Evolutionary conservation across 2,113 vertebrate species (phyloP).

Genomic region (Bubo scandiacus): DNA sequence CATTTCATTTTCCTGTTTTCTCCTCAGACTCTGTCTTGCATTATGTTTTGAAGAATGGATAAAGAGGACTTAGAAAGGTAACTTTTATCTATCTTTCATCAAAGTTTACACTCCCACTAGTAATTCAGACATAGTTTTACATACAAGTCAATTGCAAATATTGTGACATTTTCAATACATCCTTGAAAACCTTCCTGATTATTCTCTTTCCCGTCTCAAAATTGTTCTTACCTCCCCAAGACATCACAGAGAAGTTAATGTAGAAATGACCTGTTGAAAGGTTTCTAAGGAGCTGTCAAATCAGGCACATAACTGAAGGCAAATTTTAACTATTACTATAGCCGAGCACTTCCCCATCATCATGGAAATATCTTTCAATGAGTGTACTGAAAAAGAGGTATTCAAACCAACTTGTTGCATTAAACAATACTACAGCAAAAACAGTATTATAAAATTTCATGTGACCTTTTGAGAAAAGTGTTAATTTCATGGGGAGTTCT

Average conservation of each 20-base stretch:
- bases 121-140: neutral
- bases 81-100: neutral
- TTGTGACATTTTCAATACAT: neutral
- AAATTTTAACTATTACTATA: neutral
- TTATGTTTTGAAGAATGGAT: neutral
- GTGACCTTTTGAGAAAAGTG: conserved; percentile 10
- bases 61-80: neutral
- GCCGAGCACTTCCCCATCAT: neutral
- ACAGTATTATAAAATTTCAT: neutral
- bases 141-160: neutral
- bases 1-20: neutral
- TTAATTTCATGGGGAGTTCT: conserved; percentile 25
- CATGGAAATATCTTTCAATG: neutral
- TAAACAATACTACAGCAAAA: conserved; percentile 5
- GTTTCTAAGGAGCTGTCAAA: neutral
- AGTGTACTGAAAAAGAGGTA: neutral
- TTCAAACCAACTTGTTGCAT: neutral
- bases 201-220: neutral
- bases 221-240: neutral
- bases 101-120: neutral
- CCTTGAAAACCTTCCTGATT: neutral
- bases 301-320: neutral
- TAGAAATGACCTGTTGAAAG: neutral
- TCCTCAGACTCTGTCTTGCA: neutral
- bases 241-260: neutral